phyloP scores from a whole-genome alignment of 2,113 vertebrate species.

The Tonatia bakeri region DNA sequence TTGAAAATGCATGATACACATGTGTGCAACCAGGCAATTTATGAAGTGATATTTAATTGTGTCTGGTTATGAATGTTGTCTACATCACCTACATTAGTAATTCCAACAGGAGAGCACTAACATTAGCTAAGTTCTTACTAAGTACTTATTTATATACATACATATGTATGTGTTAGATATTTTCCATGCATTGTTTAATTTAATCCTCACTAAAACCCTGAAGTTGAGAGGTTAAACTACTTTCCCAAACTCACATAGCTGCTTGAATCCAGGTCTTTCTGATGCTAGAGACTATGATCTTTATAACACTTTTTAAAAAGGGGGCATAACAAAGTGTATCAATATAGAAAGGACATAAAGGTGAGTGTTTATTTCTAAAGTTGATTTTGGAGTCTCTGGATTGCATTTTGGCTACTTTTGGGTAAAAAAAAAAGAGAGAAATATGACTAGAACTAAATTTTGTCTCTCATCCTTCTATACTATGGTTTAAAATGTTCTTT shows the following conservation, averaged over 20 bases:
- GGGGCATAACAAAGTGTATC: neutral
- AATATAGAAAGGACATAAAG: neutral
- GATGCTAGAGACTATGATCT: neutral
- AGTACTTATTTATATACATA: too few relatives aligned
- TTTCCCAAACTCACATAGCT: neutral
- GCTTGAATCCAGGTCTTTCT: neutral
- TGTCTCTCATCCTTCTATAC: neutral
- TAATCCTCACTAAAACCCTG: neutral
- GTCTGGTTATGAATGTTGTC: neutral
- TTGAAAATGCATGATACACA: neutral
- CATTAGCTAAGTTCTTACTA: neutral
- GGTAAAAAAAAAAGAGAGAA: constrained; percentile 14
- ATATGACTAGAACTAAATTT: neutral
- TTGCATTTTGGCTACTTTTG: neutral
- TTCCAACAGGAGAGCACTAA: neutral
- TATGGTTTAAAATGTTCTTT: neutral
- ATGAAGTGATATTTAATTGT: neutral
- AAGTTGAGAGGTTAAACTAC: neutral
- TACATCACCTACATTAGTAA: neutral
- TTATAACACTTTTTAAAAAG: neutral
- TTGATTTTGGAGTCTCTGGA: neutral
- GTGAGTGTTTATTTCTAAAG: constrained; percentile 20
- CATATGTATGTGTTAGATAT: neutral
- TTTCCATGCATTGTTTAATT: neutral
- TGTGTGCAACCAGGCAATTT: constrained; percentile 4